Evolutionary conservation across 2,888 invertebrate genomes (phyloP), one percentile per base, ranked within the genome.

Genomic region (Adelognathus sp.): DNA sequence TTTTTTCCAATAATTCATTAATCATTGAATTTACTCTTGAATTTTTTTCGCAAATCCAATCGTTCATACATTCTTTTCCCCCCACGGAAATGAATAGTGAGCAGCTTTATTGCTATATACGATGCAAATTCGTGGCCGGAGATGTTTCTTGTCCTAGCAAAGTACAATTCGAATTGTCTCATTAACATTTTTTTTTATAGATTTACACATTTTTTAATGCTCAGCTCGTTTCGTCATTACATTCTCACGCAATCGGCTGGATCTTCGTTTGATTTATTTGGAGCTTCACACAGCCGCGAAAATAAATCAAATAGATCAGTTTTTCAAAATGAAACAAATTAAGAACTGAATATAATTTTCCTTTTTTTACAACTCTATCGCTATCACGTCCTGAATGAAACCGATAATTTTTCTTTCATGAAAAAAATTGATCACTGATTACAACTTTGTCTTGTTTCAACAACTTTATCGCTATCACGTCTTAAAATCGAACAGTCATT

Each of bases 51-150:
- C 9, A 31, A 21, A 21, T 69, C 16, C n/a, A 41, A 24, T 41
- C 2, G 46, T 44, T 7, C 7, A 60, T 50, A 27, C 31, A 52
- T 33, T 39, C 52, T 79, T n/a, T n/a, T n/a, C n/a, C n/a, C n/a
- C n/a, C 21, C 44, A 33, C 44, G 50, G 36, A 39, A 9, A 54
- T 41, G 74, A 66, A 60, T 64, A 81, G 27, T 86, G 84, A 86
- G 84, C 87, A 82, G 64, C 61, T 81, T 83, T 84, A 85, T 87
- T 86, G 87, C 86, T 82, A 71, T n/a, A n/a, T 70, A 46, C 70
- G 70, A 66, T 84, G 66, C 52, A 76, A 54, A 74, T 80, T 58
- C 31, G 24, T 36, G 54, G 79, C 72, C 82, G 82, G 77, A 50
- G 31, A 78, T 76, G 44, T 82, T 82, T 81, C 71, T 46, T 66